Conservation (phyloP, 2,888 invertebrate species). For the Zonitis immaculata region DNA sequence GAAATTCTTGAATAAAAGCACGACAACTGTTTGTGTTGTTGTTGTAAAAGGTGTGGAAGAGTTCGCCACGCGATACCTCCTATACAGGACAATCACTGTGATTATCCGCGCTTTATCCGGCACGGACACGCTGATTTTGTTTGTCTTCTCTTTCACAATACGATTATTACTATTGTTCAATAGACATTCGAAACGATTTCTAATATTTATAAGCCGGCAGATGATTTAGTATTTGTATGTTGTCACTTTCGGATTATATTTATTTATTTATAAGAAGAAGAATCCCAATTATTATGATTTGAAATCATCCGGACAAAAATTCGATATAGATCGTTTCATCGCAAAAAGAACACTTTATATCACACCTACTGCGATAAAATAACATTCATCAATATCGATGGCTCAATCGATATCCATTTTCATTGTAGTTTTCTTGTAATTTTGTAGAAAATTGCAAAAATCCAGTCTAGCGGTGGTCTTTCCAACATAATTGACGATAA, state of each 20-base stretch:
- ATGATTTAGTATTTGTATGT: neutral
- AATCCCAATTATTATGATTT: no score
- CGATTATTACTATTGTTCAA: neutral
- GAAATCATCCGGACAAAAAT: no score
- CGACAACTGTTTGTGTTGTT: neutral
- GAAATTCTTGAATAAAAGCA: neutral
- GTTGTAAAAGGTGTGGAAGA: neutral
- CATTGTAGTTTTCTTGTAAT: no score
- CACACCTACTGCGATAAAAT: no score
- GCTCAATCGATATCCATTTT: no score
- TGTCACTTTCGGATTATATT: neutral
- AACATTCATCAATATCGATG: no score
- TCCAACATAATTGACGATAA: no score
- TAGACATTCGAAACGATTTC: neutral
- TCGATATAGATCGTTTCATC: no score
- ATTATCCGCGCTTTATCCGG: slow-evolving; percentile 2
- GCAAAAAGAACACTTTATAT: no score
- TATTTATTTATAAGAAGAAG: no score
- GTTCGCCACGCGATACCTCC: slow-evolving; percentile 1
- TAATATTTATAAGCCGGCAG: neutral
- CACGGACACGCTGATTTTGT: slow-evolving; percentile 4
- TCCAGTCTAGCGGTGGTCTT: no score
- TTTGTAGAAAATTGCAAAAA: no score
- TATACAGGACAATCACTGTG: slow-evolving; percentile 3
- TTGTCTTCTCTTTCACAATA: neutral